Evolutionary conservation across 2,797 vertebrate species (phyloP).

Genomic region (Tarsius wallacei): DNA sequence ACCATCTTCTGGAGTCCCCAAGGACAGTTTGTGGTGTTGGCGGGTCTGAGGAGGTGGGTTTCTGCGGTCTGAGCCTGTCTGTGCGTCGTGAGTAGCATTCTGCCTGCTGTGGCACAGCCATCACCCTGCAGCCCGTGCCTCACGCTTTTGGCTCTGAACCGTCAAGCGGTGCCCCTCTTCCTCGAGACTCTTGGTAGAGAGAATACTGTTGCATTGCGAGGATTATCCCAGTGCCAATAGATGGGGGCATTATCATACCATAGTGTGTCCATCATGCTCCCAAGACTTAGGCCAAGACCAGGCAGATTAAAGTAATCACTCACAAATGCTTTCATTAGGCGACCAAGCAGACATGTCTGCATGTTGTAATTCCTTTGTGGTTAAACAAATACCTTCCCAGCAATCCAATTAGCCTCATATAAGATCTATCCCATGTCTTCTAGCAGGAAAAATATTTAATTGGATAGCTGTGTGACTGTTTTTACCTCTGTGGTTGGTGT

Average conservation of each 20-base stretch:
- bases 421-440: neutral
- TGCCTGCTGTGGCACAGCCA: neutral
- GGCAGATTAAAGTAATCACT: neutral
- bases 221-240: accelerated
- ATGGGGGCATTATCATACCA: neutral
- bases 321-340: accelerated
- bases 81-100: too few relatives aligned
- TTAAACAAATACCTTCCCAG: neutral
- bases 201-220: neutral
- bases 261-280: neutral
- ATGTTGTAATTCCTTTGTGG: neutral
- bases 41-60: slow-evolving; percentile 97
- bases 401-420: accelerated
- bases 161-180: neutral
- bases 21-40: slow-evolving; percentile 98
- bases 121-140: neutral
- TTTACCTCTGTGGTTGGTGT: neutral
- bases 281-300: neutral
- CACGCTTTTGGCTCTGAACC: neutral
- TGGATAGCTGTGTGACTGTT: neutral
- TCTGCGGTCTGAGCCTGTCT: neutral
- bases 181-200: neutral
- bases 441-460: neutral
- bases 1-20: slow-evolving; percentile 99
- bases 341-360: accelerated